Evolutionary conservation across 2,888 invertebrate species (phyloP), one percentile per base, ranked within the genome.

Genomic region (Scaptomyza polygonia): DNA sequence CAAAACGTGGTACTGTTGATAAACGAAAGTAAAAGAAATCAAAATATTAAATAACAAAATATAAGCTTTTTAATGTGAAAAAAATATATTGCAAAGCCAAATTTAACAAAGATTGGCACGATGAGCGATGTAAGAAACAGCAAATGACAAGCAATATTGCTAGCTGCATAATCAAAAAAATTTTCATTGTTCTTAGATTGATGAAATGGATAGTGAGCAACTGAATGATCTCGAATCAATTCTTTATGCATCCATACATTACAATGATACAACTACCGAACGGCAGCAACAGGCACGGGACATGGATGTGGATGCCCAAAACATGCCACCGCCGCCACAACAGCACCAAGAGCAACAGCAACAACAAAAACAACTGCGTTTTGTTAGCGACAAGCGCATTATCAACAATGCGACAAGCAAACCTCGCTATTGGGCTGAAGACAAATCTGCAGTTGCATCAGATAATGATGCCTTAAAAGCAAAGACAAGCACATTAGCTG

Each of bases 231-330:
- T 92, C 57, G 92, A 92, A 63, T 85, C 90, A 42, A 88, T 89
- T 66, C 84, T 92, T 3, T 92, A 92, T 67, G 88, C 86, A n/a
- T 88, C 90, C 61, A 86, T 91, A 53, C 91, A 91, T 67, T 91
- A 92, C 76, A 89, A 87, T 62, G 73, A 74, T 59, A 57, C 67
- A 44, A 59, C 52, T 14, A 40, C 42, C 30, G 58, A 49, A 7
- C 36, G 62, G n/a, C 39, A 45, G 14, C 40, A 48, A 16, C 34
- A 29, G 32, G 3, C 21, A 1, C 18, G n/a, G 5, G 25, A 21
- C 21, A 30, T 7, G 43, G 16, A 45, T 12, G 5, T 30, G 21
- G 71, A 75, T 36, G 55, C 52, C 5, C 57, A 45, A 25, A 63
- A 52, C 16, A 74, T 75, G 75, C 77, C 71, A 30, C 67, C 68